Conservation (phyloP, 2,113 vertebrate species). For the Perca flavescens region DNA sequence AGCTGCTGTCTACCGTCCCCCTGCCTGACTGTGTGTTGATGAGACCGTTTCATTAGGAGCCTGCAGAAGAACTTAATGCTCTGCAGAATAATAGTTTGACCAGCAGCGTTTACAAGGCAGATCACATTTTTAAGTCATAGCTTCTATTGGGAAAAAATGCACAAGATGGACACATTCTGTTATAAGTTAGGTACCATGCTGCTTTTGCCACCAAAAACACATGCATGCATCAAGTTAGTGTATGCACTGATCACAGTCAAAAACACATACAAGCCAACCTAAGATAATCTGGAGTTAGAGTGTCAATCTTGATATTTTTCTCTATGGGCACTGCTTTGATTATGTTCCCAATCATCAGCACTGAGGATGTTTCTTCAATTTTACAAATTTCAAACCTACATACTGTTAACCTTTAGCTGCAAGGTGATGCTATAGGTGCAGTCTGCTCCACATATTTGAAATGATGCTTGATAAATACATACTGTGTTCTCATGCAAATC, state of each 20-base stretch:
- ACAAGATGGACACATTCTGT: neutral
- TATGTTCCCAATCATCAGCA: slow-evolving; percentile 9
- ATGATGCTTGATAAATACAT: neutral
- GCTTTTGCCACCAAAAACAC: neutral
- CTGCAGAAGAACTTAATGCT: slow-evolving; percentile 48
- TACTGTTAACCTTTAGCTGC: neutral
- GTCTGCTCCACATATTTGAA: neutral
- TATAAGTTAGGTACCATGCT: neutral
- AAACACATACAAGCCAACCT: neutral
- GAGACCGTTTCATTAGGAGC: slow-evolving; percentile 28
- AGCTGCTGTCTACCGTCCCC: slow-evolving; percentile 31
- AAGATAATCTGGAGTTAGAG: neutral
- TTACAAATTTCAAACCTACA: neutral
- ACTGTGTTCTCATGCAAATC: neutral
- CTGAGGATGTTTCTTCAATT: neutral
- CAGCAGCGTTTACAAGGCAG: neutral
- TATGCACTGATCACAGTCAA: neutral
- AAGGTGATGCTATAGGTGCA: neutral
- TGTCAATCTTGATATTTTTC: slow-evolving; percentile 9
- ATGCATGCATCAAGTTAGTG: slow-evolving; percentile 8
- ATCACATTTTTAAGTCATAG: neutral
- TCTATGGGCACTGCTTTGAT: neutral
- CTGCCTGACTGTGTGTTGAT: slow-evolving; percentile 5
- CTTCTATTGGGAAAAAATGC: neutral
- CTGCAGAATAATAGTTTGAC: slow-evolving; percentile 3